Evolutionary conservation across 2,797 vertebrate genomes (phyloP).

Genomic region (Champsocephalus esox): DNA sequence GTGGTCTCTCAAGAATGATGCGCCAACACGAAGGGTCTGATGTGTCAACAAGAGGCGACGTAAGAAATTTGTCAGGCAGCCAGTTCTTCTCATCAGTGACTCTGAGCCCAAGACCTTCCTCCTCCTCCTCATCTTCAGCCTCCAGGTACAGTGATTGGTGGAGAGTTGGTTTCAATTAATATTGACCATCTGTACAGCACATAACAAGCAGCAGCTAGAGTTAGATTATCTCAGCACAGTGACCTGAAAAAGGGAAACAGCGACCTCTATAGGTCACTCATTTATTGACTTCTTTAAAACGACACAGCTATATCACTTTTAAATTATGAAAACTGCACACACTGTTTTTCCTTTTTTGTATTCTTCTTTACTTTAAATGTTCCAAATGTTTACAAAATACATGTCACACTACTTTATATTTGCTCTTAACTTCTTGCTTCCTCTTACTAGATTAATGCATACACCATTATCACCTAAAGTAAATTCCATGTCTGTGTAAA

Average conservation of each 20-base stretch:
- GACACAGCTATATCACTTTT: too few species aligned
- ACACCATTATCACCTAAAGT: too few species aligned
- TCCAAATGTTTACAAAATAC: too few species aligned
- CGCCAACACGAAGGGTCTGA: slow-evolving; percentile 47
- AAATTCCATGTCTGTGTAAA: too few species aligned
- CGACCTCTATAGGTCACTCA: background rate
- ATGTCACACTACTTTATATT: too few species aligned
- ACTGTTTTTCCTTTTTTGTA: too few species aligned
- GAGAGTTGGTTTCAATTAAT: background rate
- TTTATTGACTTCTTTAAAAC: too few species aligned
- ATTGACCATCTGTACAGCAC: background rate
- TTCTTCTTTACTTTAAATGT: too few species aligned
- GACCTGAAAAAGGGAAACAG: background rate
- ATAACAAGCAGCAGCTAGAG: background rate
- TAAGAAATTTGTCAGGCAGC: slow-evolving; percentile 58
- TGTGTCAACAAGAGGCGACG: slow-evolving; percentile 45
- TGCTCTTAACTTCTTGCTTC: too few species aligned
- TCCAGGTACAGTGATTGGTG: slow-evolving; percentile 62
- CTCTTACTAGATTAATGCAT: too few species aligned
- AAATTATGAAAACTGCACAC: too few species aligned
- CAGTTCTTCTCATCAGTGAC: slow-evolving; percentile 56
- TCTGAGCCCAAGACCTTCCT: slow-evolving; percentile 67
- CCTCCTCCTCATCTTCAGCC: slow-evolving; percentile 54
- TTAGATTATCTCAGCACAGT: background rate
- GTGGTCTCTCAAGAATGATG: slow-evolving; percentile 27